These are phyloP conservation scores for Hozukius guyotensis DNA, from an alignment of 2,797 vertebrate species.

Conservation along the genomic window DNA sequence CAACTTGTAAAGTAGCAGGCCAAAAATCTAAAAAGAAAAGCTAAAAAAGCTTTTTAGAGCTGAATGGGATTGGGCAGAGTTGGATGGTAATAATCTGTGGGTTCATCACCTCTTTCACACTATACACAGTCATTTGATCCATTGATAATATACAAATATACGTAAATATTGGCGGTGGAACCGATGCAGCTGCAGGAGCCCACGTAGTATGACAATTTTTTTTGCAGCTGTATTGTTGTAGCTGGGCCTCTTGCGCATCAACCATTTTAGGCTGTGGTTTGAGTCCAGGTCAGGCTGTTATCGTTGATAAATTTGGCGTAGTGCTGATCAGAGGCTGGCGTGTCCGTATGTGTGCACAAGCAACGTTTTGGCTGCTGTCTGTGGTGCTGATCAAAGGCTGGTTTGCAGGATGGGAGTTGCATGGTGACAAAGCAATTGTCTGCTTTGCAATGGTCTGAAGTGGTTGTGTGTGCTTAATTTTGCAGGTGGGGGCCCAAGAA, in stretches of 20 bases:
- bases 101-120: not conserved
- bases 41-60: not conserved
- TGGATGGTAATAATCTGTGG: not conserved
- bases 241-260: not conserved
- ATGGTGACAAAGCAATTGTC: not conserved
- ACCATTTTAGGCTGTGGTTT: not conserved
- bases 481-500: no score
- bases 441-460: no score
- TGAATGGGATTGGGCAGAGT: not conserved
- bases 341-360: no score
- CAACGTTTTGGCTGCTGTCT: no score
- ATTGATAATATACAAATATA: not conserved
- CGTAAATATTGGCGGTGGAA: fast-evolving
- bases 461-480: no score
- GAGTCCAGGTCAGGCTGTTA: not conserved
- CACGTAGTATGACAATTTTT: no score
- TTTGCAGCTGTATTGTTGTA: not conserved
- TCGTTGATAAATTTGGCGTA: not conserved
- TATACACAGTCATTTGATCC: no score
- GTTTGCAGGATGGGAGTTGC: not conserved
- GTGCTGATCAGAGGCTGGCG: no score
- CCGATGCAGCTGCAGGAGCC: not conserved
- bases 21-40: no score
- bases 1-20: no score
- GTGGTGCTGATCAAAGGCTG: no score